A percentile compares a stretch with the other conserved stretches of the same genome.
phyloP scores from a whole-genome alignment of 2,113 vertebrate species.

The Oncorhynchus clarkii region DNA sequence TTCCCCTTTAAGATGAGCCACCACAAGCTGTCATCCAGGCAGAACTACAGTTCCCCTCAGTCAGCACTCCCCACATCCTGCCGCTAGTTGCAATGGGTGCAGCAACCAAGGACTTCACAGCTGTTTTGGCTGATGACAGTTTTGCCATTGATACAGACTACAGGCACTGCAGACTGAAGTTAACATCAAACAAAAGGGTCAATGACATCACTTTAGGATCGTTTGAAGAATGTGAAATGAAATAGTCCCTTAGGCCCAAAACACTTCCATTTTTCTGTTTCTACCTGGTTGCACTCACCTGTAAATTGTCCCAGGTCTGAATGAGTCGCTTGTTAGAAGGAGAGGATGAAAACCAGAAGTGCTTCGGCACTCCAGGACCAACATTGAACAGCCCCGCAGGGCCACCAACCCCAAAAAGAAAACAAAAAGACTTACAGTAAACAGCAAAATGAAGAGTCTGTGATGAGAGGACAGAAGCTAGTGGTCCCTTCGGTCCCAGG shows the following conservation, averaged over 20 bases:
- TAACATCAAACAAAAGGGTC: neutral
- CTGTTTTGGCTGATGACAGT: neutral
- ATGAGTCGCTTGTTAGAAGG: too few relatives aligned
- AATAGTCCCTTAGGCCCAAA: too few relatives aligned
- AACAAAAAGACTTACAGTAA: constrained; percentile 32
- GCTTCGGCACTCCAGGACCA: too few relatives aligned
- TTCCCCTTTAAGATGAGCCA: neutral
- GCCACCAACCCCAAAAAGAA: neutral
- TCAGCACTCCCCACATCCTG: neutral
- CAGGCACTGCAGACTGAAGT: neutral
- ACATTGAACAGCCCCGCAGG: too few relatives aligned
- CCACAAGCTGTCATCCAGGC: neutral
- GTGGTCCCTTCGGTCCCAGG: constrained; percentile 33
- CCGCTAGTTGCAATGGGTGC: neutral
- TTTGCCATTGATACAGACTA: neutral
- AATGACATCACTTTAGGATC: neutral
- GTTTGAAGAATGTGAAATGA: neutral
- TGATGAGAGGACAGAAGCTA: neutral
- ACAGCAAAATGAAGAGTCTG: constrained; percentile 23
- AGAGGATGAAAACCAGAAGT: too few relatives aligned
- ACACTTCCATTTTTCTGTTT: too few relatives aligned
- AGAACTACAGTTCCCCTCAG: neutral
- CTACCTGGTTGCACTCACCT: too few relatives aligned
- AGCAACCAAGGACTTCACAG: neutral
- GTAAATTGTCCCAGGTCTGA: too few relatives aligned